These are phyloP conservation scores for Parochlus steinenii DNA, from an alignment of 2,888 invertebrate species.

Conservation along the genomic window DNA sequence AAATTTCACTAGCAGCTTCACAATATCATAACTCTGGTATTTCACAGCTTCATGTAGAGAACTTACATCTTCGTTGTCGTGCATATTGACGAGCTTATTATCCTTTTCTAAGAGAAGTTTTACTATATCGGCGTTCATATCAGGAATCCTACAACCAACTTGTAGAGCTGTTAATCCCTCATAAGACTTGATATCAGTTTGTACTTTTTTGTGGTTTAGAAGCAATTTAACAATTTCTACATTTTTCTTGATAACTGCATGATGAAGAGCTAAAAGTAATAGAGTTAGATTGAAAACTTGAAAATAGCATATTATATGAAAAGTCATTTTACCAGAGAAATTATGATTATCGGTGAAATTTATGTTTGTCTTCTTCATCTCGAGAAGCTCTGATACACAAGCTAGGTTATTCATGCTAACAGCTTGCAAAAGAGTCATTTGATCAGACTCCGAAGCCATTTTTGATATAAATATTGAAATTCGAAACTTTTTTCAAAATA, in stretches of 20 bases:
- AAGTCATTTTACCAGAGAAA: slow-evolving; percentile 6
- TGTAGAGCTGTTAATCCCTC: slow-evolving; percentile 14
- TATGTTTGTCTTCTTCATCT: neutral
- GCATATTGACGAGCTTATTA: slow-evolving; percentile 7
- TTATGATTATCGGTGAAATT: slow-evolving; percentile 10
- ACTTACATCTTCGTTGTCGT: slow-evolving; percentile 13
- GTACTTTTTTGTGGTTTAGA: slow-evolving; percentile 1
- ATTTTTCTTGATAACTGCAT: slow-evolving; percentile 12
- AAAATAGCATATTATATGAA: neutral
- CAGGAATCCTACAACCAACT: slow-evolving; percentile 4
- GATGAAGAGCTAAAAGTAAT: slow-evolving; percentile 12
- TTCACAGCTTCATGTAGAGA: slow-evolving; percentile 12
- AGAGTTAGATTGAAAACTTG: neutral
- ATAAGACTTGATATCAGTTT: slow-evolving; percentile 4
- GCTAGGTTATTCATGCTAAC: neutral
- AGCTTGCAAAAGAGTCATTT: slow-evolving; percentile 6
- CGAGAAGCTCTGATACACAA: neutral
- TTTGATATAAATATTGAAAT: too few relatives aligned
- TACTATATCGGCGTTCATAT: slow-evolving; percentile 10
- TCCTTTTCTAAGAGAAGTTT: slow-evolving; percentile 7
- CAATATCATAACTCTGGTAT: slow-evolving; percentile 12
- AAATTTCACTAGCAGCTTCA: slow-evolving; percentile 12
- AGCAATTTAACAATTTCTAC: slow-evolving; percentile 10
- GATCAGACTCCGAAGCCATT: too few relatives aligned
- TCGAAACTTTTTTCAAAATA: too few relatives aligned